Evolutionary conservation across 2,888 invertebrate genomes (phyloP).

Genomic region (Iselma pallidipennis): DNA sequence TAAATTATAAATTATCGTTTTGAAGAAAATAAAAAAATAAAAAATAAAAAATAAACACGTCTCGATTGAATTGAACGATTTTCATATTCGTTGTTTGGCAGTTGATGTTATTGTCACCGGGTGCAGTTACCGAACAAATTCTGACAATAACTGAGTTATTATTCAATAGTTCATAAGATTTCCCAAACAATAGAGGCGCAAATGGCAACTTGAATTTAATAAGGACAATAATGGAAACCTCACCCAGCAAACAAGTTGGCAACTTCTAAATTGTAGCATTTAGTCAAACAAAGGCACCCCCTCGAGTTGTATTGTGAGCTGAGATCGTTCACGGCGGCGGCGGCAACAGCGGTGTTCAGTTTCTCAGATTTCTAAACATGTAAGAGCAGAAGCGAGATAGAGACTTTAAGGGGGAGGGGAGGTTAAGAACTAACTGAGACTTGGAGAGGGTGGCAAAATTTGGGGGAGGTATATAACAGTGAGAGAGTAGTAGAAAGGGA

Average conservation of each 20-base stretch:
- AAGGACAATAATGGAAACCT: slow-evolving; percentile 57
- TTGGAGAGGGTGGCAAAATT: slow-evolving; percentile 25
- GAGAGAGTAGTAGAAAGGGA: slow-evolving; percentile 28
- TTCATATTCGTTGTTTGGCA: background rate
- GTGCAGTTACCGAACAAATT: slow-evolving; percentile 32
- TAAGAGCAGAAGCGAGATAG: slow-evolving; percentile 26
- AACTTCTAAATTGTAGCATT: slow-evolving; percentile 57
- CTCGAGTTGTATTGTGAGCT: slow-evolving; percentile 51
- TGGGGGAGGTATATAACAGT: slow-evolving; percentile 23
- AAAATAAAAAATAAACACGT: too few relatives aligned
- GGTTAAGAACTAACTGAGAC: background rate
- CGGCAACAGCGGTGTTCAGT: slow-evolving; percentile 30
- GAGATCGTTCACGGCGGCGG: slow-evolving; percentile 41
- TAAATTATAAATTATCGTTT: background rate
- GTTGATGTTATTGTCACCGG: slow-evolving; percentile 3
- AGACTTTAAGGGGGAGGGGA: background rate
- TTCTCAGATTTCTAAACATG: slow-evolving; percentile 28
- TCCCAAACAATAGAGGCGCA: slow-evolving; percentile 54
- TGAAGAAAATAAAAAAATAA: too few relatives aligned
- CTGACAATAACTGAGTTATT: slow-evolving; percentile 48
- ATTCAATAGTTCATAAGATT: slow-evolving; percentile 56
- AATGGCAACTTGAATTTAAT: slow-evolving; percentile 56
- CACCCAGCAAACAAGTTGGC: slow-evolving; percentile 53
- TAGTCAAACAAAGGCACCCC: slow-evolving; percentile 55
- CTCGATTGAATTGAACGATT: too few relatives aligned